Conservation (phyloP, 2,888 invertebrate species). For the Spodoptera picta region DNA sequence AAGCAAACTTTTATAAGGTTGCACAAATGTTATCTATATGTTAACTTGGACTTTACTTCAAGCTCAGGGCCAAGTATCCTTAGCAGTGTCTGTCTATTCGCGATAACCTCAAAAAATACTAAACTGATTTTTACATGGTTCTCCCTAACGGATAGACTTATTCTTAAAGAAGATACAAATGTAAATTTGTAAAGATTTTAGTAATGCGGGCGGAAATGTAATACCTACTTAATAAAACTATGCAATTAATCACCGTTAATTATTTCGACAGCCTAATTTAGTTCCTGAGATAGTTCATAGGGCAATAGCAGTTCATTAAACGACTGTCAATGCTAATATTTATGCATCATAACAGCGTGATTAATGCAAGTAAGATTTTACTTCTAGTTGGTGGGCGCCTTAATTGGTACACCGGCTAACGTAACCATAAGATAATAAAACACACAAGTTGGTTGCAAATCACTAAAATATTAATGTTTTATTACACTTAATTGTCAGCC, state of each 20-base stretch:
- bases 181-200: no score
- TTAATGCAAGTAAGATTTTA: constrained; percentile 15
- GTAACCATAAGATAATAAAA: constrained; percentile 55
- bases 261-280: no score
- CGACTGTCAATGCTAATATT: constrained; percentile 13
- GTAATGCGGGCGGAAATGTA: no score
- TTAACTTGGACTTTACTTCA: background rate
- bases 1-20: background rate
- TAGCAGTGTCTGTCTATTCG: no score
- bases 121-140: no score
- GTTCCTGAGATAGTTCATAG: background rate
- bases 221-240: background rate
- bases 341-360: constrained; percentile 10
- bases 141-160: no score
- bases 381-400: constrained; percentile 35
- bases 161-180: no score
- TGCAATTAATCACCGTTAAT: no score
- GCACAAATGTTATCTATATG: constrained; percentile 3
- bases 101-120: no score
- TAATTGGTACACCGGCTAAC: constrained; percentile 46
- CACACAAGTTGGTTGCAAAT: constrained; percentile 50
- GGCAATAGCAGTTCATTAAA: constrained; percentile 15
- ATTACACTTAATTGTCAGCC: constrained; percentile 62
- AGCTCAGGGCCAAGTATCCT: no score
- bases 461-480: constrained; percentile 60